Percentiles rank a stretch among this genome's conserved stretches.
Evolutionary conservation across 2,113 vertebrate species (phyloP).

Genomic region (Ardeotis arabs): DNA sequence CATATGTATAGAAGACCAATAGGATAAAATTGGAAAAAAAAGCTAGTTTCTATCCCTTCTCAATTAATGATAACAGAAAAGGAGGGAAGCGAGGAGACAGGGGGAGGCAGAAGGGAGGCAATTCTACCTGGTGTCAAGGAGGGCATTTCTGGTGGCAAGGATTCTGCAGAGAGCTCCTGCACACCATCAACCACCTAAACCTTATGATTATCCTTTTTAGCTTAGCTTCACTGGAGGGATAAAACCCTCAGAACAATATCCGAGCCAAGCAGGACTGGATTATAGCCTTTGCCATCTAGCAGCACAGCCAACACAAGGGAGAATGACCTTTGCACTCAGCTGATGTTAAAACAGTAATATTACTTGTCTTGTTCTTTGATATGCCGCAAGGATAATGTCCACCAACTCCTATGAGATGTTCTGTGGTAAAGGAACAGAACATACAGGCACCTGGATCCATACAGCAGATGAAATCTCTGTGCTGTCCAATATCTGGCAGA

Average conservation of each 20-base stretch:
- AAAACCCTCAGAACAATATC: background rate
- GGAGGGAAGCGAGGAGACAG: fast-evolving
- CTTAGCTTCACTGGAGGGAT: background rate
- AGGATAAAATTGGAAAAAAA: background rate
- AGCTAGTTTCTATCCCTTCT: background rate
- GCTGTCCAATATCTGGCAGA: background rate
- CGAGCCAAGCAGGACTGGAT: background rate
- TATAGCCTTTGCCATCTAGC: background rate
- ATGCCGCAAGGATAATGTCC: background rate
- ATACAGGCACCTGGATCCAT: background rate
- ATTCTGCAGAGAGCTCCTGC: background rate
- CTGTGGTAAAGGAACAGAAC: background rate
- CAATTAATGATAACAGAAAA: background rate
- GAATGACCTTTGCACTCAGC: background rate
- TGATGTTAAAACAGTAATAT: background rate
- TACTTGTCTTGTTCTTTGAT: background rate
- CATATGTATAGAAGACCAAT: background rate
- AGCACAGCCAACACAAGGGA: background rate
- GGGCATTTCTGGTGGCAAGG: background rate
- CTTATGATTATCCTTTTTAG: background rate
- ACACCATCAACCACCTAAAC: background rate
- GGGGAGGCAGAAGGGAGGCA: fast-evolving
- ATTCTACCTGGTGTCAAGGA: background rate
- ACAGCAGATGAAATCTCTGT: background rate
- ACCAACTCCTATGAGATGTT: background rate